Conservation (phyloP, 2,797 vertebrate genomes). For the Ambastaia sidthimunki region DNA sequence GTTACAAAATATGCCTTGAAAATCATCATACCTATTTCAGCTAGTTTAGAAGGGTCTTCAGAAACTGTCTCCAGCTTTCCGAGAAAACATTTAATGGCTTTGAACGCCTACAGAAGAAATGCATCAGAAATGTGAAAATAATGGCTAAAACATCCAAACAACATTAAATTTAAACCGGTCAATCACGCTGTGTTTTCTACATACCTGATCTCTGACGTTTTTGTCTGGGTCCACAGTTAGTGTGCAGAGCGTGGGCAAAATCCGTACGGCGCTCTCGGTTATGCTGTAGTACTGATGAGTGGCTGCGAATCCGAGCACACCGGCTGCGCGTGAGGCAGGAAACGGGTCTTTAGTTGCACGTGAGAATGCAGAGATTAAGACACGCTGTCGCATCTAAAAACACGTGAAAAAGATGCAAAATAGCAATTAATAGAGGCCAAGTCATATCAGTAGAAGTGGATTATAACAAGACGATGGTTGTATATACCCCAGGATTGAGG, state of each 20-base stretch:
- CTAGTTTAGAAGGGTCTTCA: constrained; percentile 86
- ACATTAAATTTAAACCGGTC: no score
- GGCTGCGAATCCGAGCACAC: constrained; percentile 90
- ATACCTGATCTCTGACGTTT: constrained; percentile 89
- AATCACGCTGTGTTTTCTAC: background rate
- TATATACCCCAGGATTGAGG: constrained; percentile 85
- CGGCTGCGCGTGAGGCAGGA: constrained; percentile 87
- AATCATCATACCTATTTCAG: constrained; percentile 81
- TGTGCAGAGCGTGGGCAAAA: constrained; percentile 86
- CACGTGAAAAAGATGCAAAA: background rate
- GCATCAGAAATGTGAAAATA: background rate
- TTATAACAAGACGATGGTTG: background rate
- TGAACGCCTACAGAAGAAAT: constrained; percentile 80
- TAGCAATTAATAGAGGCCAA: background rate
- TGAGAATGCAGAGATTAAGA: constrained; percentile 90
- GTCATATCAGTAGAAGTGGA: background rate
- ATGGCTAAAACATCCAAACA: background rate
- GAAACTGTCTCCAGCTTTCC: constrained; percentile 89
- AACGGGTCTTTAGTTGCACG: constrained; percentile 93
- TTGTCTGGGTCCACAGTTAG: constrained; percentile 88
- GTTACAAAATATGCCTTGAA: background rate
- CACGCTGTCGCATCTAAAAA: constrained; percentile 85
- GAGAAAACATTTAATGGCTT: constrained; percentile 90
- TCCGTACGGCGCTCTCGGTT: constrained; percentile 83
- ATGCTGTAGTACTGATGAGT: constrained; percentile 92